Base-by-base conservation (phyloP, 2,888 invertebrate genomes). In the Crocallis elinguaria region DNA sequence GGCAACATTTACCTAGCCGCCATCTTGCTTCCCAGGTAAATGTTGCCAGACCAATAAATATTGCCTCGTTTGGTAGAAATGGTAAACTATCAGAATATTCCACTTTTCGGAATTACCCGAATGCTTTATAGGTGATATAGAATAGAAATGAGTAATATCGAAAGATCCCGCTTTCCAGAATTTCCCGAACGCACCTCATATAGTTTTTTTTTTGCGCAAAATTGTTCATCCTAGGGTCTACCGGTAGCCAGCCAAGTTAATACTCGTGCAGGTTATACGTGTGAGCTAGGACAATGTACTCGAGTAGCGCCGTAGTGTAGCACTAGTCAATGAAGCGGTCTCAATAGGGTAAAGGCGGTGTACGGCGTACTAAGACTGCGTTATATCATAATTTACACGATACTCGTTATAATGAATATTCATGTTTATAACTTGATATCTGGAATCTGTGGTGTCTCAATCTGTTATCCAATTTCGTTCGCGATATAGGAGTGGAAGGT, bases 351-450 rank as follows among this genome's bases (percentile, higher is more conserved):
- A 77, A 77, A 74, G 70, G 72, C 73, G 77, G 71, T 68, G 54
- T 76, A 76, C 79, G 82, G 84, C 78, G 79, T 80, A 79, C 72
- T 81, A 90, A 89, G 90, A 89, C 89, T 90, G 90, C 88, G 77
- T 82, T 85, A 79, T 72, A 75, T 75, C 73, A 63, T 68, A 66
- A 66, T 62, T 65, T 57, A 82, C 79, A 83, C 72, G 78, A 81
- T 82, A 84, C 74, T 82, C 76, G 79, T 84, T 82, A 76, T 79
- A 72, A 53, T 49, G 36, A 49, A 56, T 68, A 62, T 69, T 67
- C 63, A 67, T 67, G 43, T 58, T 54, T 41, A 12, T 51, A 30
- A 51, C 45, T 54, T 33, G 27, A 53, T 41, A 43, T 33, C 33
- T 45, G 57, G 32, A 57, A 39, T 54, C 38, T 46, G 44, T 45